Evolutionary conservation across 2,113 vertebrate genomes (phyloP), one percentile per base, ranked within the genome.

Genomic region (Merops nubicus): DNA sequence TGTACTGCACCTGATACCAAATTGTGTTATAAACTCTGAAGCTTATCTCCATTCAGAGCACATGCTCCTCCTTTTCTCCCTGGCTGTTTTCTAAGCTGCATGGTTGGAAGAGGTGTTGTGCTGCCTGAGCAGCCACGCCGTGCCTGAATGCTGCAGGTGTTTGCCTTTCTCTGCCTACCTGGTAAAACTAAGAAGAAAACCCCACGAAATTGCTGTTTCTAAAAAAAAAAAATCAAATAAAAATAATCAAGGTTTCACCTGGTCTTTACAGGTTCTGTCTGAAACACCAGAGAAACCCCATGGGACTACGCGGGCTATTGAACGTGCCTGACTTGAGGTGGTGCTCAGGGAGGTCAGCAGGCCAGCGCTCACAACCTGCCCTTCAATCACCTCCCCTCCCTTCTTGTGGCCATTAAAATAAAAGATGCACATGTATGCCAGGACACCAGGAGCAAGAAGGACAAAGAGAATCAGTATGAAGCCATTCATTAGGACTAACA

Each of bases 121-220:
- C 33, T 6, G 12, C 20, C 15, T 0, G 4, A 33, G n/a, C 43
- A 40, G 6, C 76, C 38, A 22, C 12, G 0, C 26, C 0, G 1
- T 16, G 26, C 40, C 47, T 15, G 6, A 16, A 42, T 2, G 34
- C 51, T 68, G 33, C 23, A n/a, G 29, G 15, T 12, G 5, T 62
- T 28, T 33, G 43, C n/a, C 34, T 54, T 81, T 42, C 62, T 50
- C 34, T 76, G 48, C 36, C 13, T 45, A 23, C 62, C 22, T 29
- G 22, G 29, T 70, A 57, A 69, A 75, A 47, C 9, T 28, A 34
- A 34, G 36, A 19, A 9, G 7, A 77, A 50, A 43, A 8, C 4
- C 4, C 15, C 14, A 36, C 33, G 19, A 15, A 23, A 63, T 38
- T 56, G 33, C 47, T 50, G 12, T 42, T 74, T 74, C 34, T 38